A percentile compares a stretch with the other conserved stretches of the same genome.
Evolutionary conservation across 2,113 vertebrate genomes (phyloP).

Genomic region (Tylochromis polylepis): DNA sequence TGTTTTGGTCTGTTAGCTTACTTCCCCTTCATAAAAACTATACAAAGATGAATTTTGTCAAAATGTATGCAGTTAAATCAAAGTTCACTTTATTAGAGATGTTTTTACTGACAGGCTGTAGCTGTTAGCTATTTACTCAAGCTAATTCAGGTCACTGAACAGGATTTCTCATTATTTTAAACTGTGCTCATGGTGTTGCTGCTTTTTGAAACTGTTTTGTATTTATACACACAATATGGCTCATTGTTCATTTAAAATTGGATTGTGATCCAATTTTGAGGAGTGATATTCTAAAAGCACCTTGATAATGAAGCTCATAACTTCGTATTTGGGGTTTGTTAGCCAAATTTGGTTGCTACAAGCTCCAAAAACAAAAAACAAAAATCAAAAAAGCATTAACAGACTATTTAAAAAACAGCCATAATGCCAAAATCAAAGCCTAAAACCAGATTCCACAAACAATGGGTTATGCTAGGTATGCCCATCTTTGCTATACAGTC

Average conservation of each 20-base stretch:
- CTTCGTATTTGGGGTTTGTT: not conserved
- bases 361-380: not conserved
- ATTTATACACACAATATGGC: not conserved
- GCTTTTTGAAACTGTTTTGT: not conserved
- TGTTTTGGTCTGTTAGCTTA: not conserved
- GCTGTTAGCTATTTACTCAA: not conserved
- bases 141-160: not conserved
- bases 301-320: not conserved
- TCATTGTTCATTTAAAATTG: not conserved
- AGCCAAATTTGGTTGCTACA: not conserved
- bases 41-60: not conserved
- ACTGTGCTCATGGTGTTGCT: not conserved
- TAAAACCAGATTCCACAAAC: not conserved
- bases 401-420: not conserved
- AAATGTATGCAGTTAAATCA: not conserved
- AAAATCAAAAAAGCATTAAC: not conserved
- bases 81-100: not conserved
- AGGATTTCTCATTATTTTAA: not conserved
- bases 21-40: not conserved
- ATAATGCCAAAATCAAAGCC: not conserved
- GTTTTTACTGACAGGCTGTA: not conserved
- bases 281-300: not conserved
- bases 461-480: accelerated
- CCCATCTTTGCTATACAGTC: not conserved
- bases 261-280: not conserved